These are phyloP conservation scores for Symphodus melops DNA, from an alignment of 2,113 vertebrate genomes.

Conservation along the genomic window DNA sequence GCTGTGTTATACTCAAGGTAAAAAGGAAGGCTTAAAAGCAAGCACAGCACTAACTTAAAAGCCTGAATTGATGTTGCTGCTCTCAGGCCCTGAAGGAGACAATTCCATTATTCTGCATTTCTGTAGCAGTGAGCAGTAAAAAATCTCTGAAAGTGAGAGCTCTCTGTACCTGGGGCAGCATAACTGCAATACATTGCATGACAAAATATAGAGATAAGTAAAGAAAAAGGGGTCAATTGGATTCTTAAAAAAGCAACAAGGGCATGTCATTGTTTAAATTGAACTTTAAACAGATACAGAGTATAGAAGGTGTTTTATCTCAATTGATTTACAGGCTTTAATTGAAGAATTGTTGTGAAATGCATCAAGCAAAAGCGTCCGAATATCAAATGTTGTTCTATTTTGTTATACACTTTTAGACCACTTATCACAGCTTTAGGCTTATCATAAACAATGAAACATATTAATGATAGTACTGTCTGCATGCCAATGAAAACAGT, in stretches of 20 bases:
- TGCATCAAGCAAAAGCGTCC: background rate
- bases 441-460: too few species aligned
- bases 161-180: slow-evolving; percentile 18
- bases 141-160: slow-evolving; percentile 2
- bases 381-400: background rate
- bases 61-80: background rate
- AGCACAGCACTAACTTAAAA: background rate
- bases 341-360: background rate
- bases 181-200: slow-evolving; percentile 28
- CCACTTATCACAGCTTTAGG: too few species aligned
- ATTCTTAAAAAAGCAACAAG: too few species aligned
- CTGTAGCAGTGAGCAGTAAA: background rate
- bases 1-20: background rate
- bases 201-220: slow-evolving; percentile 40
- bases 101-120: slow-evolving; percentile 1
- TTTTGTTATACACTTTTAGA: too few species aligned
- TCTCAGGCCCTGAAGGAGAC: background rate
- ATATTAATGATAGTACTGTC: too few species aligned
- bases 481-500: too few species aligned
- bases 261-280: too few species aligned
- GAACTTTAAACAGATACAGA: too few species aligned
- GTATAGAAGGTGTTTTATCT: too few species aligned
- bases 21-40: background rate
- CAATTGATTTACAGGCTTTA: slow-evolving; percentile 24
- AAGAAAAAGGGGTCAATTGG: background rate